These are phyloP conservation scores for Hydroisotoma schaefferi DNA, from an alignment of 2,888 invertebrate genomes.

Conservation along the genomic window DNA sequence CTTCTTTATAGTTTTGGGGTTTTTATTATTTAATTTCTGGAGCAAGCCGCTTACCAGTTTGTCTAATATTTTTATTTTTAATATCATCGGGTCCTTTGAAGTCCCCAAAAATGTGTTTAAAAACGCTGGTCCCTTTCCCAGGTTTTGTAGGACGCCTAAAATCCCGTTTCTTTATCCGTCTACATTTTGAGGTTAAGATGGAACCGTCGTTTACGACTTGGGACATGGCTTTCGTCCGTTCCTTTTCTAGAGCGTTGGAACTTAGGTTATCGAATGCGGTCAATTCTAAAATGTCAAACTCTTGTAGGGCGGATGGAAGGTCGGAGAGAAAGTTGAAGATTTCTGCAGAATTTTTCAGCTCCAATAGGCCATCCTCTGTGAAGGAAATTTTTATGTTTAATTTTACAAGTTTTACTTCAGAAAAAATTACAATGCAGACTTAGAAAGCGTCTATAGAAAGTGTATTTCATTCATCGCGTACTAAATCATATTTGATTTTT, in stretches of 20 bases:
- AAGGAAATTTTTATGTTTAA: too few species aligned
- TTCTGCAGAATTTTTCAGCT: constrained; percentile 91
- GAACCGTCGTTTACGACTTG: constrained; percentile 34
- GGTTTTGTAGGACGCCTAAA: constrained; percentile 93
- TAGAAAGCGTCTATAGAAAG: too few species aligned
- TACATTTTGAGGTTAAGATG: constrained; percentile 30
- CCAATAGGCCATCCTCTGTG: constrained; percentile 71
- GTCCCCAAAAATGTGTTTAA: constrained; percentile 66
- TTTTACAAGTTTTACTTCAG: too few species aligned
- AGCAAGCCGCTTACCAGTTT: constrained; percentile 64
- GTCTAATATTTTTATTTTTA: constrained; percentile 93
- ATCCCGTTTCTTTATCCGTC: constrained; percentile 44
- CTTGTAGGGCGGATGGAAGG: constrained; percentile 89
- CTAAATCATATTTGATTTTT: too few species aligned
- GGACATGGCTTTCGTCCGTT: constrained; percentile 30
- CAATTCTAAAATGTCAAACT: constrained; percentile 64
- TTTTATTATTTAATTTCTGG: too few species aligned
- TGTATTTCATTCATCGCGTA: too few species aligned
- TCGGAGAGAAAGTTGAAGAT: constrained; percentile 96
- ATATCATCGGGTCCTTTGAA: constrained; percentile 73
- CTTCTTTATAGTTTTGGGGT: too few species aligned
- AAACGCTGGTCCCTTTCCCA: constrained; percentile 70
- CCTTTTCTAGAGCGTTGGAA: constrained; percentile 36
- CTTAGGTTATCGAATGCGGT: constrained; percentile 36
- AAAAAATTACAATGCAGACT: too few species aligned